phyloP scores from a whole-genome alignment of 2,888 invertebrate species.

The Eueremaeus valkanovi region DNA sequence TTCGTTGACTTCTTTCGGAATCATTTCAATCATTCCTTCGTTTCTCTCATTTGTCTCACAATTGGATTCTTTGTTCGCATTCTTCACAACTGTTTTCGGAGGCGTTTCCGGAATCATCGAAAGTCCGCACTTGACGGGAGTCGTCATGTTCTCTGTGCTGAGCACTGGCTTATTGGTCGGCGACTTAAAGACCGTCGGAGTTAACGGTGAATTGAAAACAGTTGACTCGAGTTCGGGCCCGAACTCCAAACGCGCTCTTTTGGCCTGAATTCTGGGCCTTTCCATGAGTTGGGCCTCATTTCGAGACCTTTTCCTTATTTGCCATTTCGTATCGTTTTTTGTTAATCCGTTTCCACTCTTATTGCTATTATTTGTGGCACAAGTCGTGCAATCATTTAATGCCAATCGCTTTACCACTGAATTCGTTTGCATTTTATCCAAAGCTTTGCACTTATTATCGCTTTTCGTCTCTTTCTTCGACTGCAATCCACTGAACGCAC shows the following conservation, averaged over 20 bases:
- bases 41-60: slow-evolving; percentile 6
- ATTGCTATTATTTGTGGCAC: slow-evolving; percentile 6
- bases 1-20: slow-evolving; percentile 33
- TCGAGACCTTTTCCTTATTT: slow-evolving; percentile 25
- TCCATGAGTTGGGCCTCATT: slow-evolving; percentile 8
- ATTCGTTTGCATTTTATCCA: background rate
- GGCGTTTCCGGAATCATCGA: slow-evolving; percentile 41
- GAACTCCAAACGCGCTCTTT: background rate
- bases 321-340: slow-evolving; percentile 22
- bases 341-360: background rate
- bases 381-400: slow-evolving; percentile 24
- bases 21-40: no score
- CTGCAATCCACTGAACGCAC: background rate
- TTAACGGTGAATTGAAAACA: slow-evolving; percentile 29
- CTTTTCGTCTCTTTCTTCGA: background rate
- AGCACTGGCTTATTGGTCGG: background rate
- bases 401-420: background rate
- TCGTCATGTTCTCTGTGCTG: background rate
- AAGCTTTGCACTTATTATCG: background rate
- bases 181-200: slow-evolving; percentile 16
- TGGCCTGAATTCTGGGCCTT: background rate
- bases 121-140: slow-evolving; percentile 29
- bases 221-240: background rate
- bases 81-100: slow-evolving; percentile 40
- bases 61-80: slow-evolving; percentile 2